A percentile compares a stretch with the other conserved stretches of the same genome.
Evolutionary conservation across 2,113 vertebrate genomes (phyloP).

Genomic region (Misgurnus anguillicaudatus): DNA sequence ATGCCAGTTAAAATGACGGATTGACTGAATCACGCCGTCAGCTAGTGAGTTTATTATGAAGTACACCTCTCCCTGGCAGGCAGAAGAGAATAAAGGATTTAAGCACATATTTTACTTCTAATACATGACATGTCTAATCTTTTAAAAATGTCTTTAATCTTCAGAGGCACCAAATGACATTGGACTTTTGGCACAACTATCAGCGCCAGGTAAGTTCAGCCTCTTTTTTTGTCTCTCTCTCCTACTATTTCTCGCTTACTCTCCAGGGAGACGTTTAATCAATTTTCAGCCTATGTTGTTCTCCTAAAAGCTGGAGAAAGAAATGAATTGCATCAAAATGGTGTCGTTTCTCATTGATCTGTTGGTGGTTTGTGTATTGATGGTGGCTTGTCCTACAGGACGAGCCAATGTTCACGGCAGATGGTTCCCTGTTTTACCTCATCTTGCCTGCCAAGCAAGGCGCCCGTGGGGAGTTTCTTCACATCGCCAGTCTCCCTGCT

Average conservation of each 20-base stretch:
- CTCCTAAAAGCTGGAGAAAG: conserved; percentile 7
- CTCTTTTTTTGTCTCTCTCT: not conserved
- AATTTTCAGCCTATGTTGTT: not conserved
- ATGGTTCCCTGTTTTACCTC: conserved; percentile 74
- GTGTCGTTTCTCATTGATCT: conserved; percentile 1
- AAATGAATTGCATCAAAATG: conserved; percentile 27
- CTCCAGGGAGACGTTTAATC: not conserved
- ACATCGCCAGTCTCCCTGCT: conserved; percentile 73
- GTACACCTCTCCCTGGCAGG: conserved; percentile 22
- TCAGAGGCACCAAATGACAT: conserved; percentile 77
- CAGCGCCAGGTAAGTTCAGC: conserved; percentile 70
- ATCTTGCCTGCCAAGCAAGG: conserved; percentile 79
- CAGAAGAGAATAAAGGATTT: conserved; percentile 16
- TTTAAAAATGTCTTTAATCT: conserved; percentile 27
- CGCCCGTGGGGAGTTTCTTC: conserved; percentile 78
- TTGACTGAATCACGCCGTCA: not conserved
- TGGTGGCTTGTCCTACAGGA: conserved; percentile 66
- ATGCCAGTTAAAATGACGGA: conserved; percentile 23
- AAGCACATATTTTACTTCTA: conserved; percentile 28
- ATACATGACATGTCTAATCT: conserved; percentile 31
- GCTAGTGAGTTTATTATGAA: conserved; percentile 2
- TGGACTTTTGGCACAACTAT: conserved; percentile 75
- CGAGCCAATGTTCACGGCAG: conserved; percentile 72
- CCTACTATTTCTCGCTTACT: not conserved
- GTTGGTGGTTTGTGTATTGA: conserved; percentile 2